Percentiles rank a stretch among this genome's conserved stretches.
phyloP scores from a whole-genome alignment of 2,113 vertebrate species.

The Trogon surrucura region DNA sequence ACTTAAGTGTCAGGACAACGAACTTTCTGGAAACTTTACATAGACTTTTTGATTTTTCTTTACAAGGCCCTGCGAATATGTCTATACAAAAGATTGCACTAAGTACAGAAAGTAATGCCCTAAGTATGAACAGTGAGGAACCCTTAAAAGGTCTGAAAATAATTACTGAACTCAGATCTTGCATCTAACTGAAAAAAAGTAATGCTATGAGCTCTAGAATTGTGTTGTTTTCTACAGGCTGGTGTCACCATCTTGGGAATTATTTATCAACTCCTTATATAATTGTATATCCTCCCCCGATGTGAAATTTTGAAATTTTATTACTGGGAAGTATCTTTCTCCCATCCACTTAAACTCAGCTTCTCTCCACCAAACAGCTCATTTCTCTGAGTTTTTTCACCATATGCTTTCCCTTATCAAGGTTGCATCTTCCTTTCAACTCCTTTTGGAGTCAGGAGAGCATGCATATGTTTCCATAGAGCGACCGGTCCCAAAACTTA shows the following conservation, averaged over 20 bases:
- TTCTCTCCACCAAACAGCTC: background rate
- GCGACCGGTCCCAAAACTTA: background rate
- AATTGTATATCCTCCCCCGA: background rate
- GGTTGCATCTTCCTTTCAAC: background rate
- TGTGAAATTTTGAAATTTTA: background rate
- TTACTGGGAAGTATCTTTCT: background rate
- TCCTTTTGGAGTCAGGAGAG: background rate
- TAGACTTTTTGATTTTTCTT: background rate
- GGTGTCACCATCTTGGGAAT: background rate
- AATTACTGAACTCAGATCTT: background rate
- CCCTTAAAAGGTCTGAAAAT: background rate
- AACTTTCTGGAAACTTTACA: background rate
- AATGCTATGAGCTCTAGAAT: background rate
- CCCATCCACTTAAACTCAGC: background rate
- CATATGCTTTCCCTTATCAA: background rate
- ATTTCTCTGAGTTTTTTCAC: background rate
- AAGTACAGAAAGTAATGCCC: background rate
- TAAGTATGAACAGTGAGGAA: background rate
- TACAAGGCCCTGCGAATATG: background rate
- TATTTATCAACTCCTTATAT: background rate
- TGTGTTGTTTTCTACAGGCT: background rate
- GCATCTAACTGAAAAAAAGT: background rate
- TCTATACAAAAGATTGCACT: background rate
- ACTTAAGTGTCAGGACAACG: background rate
- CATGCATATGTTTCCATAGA: background rate